These are phyloP conservation scores for Drosophila anomelani DNA, from an alignment of 2,888 invertebrate species.

Conservation along the genomic window DNA sequence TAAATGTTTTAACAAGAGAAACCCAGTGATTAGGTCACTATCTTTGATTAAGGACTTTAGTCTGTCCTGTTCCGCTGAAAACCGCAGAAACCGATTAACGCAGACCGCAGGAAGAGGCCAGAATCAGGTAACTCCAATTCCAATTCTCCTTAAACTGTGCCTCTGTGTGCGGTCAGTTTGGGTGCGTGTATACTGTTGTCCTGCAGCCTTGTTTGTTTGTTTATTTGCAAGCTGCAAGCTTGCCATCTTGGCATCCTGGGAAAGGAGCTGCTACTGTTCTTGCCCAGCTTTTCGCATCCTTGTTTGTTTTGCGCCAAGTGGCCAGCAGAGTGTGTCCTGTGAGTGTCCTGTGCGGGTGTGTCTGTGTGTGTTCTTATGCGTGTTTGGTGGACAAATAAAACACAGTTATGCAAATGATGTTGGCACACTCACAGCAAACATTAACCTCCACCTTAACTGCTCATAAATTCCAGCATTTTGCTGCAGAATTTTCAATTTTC, in stretches of 20 bases:
- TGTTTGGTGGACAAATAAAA: constrained; percentile 35
- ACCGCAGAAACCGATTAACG: constrained; percentile 38
- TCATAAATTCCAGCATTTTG: constrained; percentile 51
- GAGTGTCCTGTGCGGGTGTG: background rate
- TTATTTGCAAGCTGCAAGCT: constrained; percentile 34
- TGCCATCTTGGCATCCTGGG: constrained; percentile 38
- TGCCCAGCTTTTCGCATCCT: constrained; percentile 5
- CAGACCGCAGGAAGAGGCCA: constrained; percentile 34
- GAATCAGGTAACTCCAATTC: background rate
- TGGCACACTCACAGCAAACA: constrained; percentile 2
- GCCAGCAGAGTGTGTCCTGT: constrained; percentile 15
- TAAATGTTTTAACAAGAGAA: background rate
- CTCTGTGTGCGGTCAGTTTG: background rate
- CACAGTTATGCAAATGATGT: constrained; percentile 41
- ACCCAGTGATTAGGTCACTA: background rate
- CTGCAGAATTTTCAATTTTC: constrained; percentile 77
- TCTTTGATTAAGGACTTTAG: background rate
- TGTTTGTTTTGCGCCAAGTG: constrained; percentile 41
- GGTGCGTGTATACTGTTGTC: constrained; percentile 22
- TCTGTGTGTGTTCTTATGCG: background rate
- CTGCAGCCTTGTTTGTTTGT: constrained; percentile 30
- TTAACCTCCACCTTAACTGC: constrained; percentile 10
- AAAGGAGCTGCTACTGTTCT: constrained; percentile 6
- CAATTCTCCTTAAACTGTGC: background rate
- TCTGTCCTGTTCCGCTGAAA: background rate